phyloP scores from a whole-genome alignment of 1,140 invertebrate species.

The Apis laboriosa region DNA sequence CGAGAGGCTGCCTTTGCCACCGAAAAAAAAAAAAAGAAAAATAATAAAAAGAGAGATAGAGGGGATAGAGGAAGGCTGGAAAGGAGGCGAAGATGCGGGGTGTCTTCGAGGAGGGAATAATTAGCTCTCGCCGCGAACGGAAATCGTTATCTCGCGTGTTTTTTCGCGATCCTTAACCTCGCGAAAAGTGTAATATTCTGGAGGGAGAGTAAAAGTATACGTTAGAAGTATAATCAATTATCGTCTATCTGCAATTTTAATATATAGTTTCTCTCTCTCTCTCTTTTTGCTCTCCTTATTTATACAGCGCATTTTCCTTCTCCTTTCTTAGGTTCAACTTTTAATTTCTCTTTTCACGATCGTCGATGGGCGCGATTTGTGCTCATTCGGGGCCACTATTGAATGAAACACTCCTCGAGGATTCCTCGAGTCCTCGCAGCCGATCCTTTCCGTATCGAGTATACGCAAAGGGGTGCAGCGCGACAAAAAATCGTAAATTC shows the following conservation, averaged over 20 bases:
- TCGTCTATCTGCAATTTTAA: neutral
- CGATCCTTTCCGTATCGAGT: neutral
- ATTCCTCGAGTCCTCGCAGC: slow-evolving; percentile 7
- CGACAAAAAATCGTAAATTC: slow-evolving; percentile 28
- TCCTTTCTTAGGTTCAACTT: too few species aligned
- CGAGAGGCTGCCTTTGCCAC: slow-evolving; percentile 56
- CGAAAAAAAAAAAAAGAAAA: slow-evolving; percentile 38
- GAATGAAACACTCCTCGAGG: slow-evolving; percentile 1
- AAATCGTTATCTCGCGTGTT: slow-evolving; percentile 45
- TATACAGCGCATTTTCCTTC: neutral
- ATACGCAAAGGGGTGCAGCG: neutral
- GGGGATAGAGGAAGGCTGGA: slow-evolving; percentile 15
- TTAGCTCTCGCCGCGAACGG: slow-evolving; percentile 30
- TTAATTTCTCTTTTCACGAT: neutral
- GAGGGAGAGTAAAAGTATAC: neutral
- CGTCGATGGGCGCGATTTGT: neutral
- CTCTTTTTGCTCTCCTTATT: neutral
- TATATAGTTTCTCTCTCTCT: too few species aligned
- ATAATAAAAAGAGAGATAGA: too few species aligned
- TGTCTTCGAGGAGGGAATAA: slow-evolving; percentile 55
- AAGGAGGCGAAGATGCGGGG: slow-evolving; percentile 29
- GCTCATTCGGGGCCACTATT: neutral
- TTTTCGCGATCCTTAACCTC: slow-evolving; percentile 23
- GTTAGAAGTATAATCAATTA: neutral
- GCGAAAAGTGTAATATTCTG: neutral